A percentile compares a stretch with the other conserved stretches of the same genome.
Evolutionary conservation across 1,140 invertebrate species (phyloP).

Genomic region (Babylonia areolata): DNA sequence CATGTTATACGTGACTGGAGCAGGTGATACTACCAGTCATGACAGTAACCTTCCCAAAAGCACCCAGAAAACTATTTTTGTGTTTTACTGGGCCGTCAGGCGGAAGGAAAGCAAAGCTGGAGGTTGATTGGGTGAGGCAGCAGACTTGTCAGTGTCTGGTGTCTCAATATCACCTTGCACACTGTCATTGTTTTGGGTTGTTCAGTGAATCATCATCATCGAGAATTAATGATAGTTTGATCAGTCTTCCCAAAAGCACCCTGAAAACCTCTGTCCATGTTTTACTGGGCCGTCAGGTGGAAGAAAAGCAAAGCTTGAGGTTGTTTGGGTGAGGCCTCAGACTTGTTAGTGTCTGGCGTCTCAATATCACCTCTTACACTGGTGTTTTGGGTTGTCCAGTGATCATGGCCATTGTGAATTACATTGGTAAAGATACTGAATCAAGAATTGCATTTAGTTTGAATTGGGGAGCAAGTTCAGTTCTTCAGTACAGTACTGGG

Average conservation of each 20-base stretch:
- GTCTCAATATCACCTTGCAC: conserved; percentile 16
- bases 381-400: no score
- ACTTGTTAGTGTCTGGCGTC: background rate
- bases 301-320: background rate
- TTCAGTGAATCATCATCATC: no score
- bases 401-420: no score
- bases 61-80: background rate
- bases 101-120: background rate
- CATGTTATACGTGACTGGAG: no score
- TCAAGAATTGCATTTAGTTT: no score
- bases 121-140: conserved; percentile 21
- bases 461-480: no score
- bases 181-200: background rate
- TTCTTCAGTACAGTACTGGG: no score
- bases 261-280: background rate
- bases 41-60: conserved; percentile 8
- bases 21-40: no score
- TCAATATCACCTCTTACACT: conserved; percentile 17
- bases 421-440: no score
- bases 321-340: conserved; percentile 14
- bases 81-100: conserved; percentile 12
- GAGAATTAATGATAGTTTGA: no score
- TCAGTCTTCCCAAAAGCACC: background rate
- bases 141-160: background rate
- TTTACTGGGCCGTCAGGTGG: conserved; percentile 3